Evolutionary conservation across 2,797 vertebrate species (phyloP).

Genomic region (Malacoctenus gilli): DNA sequence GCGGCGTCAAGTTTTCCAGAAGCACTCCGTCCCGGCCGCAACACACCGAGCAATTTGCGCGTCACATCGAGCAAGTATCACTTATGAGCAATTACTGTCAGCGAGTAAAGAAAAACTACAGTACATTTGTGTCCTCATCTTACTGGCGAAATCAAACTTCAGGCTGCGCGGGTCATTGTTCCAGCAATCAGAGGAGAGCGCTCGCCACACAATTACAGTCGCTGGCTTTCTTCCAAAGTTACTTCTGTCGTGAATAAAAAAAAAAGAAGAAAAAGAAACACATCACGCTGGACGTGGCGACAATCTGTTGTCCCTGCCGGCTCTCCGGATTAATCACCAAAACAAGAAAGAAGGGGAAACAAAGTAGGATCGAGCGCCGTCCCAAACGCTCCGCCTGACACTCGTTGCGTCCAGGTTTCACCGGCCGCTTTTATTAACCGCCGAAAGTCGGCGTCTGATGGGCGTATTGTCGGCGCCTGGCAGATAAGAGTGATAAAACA

Average conservation of each 20-base stretch:
- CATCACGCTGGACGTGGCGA: conserved; percentile 4
- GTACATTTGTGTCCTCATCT: conserved; percentile 50
- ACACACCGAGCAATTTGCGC: conserved; percentile 54
- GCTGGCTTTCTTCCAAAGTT: conserved; percentile 40
- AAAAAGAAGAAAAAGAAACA: conserved; percentile 7
- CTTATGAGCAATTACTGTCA: conserved; percentile 67
- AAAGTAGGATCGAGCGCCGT: background rate
- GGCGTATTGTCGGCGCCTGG: too few species aligned
- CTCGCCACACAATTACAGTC: conserved; percentile 45
- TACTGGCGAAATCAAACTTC: conserved; percentile 34
- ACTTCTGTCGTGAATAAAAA: conserved; percentile 25
- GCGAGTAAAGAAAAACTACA: conserved; percentile 40
- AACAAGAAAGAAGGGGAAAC: conserved; percentile 1
- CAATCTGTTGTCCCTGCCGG: background rate
- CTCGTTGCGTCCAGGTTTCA: too few species aligned
- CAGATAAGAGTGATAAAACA: too few species aligned
- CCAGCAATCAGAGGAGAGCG: conserved; percentile 40
- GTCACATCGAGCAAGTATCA: conserved; percentile 51
- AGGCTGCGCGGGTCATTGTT: conserved; percentile 51
- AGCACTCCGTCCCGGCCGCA: conserved; percentile 45
- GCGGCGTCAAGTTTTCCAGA: conserved; percentile 40
- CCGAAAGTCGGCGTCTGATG: too few species aligned
- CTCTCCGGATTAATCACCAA: conserved; percentile 15
- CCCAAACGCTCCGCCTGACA: too few species aligned
- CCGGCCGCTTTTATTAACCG: too few species aligned